These are phyloP conservation scores for Leptopilina syphax DNA, from an alignment of 2,888 invertebrate species.

Conservation along the genomic window DNA sequence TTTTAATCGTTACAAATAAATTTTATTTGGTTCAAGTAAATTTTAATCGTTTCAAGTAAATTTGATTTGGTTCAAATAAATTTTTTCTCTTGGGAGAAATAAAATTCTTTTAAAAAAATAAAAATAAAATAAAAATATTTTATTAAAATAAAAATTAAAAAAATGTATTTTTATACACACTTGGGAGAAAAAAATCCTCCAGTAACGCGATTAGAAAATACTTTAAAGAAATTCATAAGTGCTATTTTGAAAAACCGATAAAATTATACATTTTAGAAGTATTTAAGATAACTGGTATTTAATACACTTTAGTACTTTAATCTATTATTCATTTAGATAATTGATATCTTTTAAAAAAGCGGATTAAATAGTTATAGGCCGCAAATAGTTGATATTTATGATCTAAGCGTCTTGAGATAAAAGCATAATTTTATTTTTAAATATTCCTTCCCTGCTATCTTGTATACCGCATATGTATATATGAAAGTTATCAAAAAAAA, in stretches of 20 bases:
- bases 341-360: constrained; percentile 7
- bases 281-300: constrained; percentile 26
- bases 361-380: background rate
- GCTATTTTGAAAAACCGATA: background rate
- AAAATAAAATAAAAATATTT: too few species aligned
- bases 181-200: too few species aligned
- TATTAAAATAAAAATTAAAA: too few species aligned
- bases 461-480: background rate
- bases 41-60: too few species aligned
- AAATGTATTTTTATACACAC: too few species aligned
- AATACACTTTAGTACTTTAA: constrained; percentile 13
- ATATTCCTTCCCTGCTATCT: background rate
- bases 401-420: constrained; percentile 8
- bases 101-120: too few species aligned
- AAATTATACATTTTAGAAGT: constrained; percentile 1
- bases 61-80: too few species aligned
- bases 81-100: too few species aligned
- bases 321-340: constrained; percentile 28
- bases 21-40: too few species aligned
- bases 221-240: background rate
- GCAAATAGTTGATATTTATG: constrained; percentile 12
- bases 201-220: too few species aligned
- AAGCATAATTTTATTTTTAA: constrained; percentile 21
- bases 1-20: too few species aligned
- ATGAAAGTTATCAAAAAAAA: background rate